Evolutionary conservation across 1,140 invertebrate genomes (phyloP), one percentile per base, ranked within the genome.

Genomic region (Liolophura sinensis): DNA sequence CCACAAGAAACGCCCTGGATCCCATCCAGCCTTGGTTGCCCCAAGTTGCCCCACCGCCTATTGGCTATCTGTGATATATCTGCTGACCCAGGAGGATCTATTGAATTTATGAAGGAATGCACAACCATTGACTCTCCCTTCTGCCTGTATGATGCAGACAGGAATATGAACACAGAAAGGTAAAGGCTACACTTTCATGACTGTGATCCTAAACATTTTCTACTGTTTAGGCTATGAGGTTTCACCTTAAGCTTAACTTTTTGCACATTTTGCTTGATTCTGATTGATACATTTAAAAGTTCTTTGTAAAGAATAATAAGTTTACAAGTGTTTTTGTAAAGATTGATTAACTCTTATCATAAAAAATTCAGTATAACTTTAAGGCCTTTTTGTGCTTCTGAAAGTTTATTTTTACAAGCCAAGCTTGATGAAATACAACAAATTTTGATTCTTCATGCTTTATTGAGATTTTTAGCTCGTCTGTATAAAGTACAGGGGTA

Each of bases 71-170:
- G 97, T 83, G 97, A 99, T 82, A 99, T 99, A 75, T 97, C 94
- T 4, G 97, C 97, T 1, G 98, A 99, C 87, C 97, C 97, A 0
- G 97, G 97, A 18, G 96, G 97, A 56, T 98, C 96, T 24, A 98
- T 99, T 65, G 97, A 99, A 86, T 99, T 99, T 78, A 99, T 99
- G 97, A 96, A 97, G 76, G 97, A 99, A 79, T 99, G 97, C 77
- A 99, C 98, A 0, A 99, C 97, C 0, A 99, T 99, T 60, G 97
- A 99, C 78, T 97, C 94, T 18, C 97, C 97, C 0, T 99, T 99
- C 84, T 98, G 94, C 82, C 87, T 99, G 0, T 99, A 99, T 80
- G 97, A 99, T 85, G 97, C 97, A 5, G 95, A 99, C 81, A 89
- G 95, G 55, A 98, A 99, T 79, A 97, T 96, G 81, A 94, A 97